These are phyloP conservation scores for Cryptocheilus praepositus DNA, from an alignment of 2,888 invertebrate genomes.

Conservation along the genomic window DNA sequence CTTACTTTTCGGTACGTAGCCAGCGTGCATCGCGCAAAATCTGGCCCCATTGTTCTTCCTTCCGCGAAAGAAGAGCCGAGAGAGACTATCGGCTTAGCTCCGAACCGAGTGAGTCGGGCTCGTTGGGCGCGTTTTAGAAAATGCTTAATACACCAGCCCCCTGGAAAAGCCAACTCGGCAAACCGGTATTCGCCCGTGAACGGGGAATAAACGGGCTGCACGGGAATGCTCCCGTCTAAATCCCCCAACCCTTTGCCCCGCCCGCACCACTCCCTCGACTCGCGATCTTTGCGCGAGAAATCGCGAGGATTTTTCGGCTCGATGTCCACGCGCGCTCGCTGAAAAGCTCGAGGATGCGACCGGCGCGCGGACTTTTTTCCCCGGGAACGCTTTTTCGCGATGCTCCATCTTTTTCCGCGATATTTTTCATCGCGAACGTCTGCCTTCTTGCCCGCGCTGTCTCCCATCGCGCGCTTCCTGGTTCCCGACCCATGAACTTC, in stretches of 20 bases:
- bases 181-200: conserved; percentile 3
- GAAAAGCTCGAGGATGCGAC: conserved; percentile 3
- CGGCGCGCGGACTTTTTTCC: conserved; percentile 13
- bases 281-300: no score
- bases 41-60: conserved; percentile 54
- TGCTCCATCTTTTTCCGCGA: no score
- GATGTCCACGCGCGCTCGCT: background rate
- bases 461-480: no score
- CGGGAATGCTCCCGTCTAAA: conserved; percentile 2
- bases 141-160: conserved; percentile 37
- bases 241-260: background rate
- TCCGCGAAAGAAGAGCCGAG: conserved; percentile 37
- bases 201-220: conserved; percentile 1
- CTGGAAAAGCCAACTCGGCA: background rate
- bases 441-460: no score
- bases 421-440: no score
- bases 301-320: no score
- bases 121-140: conserved; percentile 35
- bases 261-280: no score
- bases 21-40: conserved; percentile 47
- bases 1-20: background rate
- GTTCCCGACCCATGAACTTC: no score
- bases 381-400: background rate
- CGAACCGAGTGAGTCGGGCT: background rate
- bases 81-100: conserved; percentile 54